Conservation (phyloP, 2,797 vertebrate species). For the Apogon hyalosoma region DNA sequence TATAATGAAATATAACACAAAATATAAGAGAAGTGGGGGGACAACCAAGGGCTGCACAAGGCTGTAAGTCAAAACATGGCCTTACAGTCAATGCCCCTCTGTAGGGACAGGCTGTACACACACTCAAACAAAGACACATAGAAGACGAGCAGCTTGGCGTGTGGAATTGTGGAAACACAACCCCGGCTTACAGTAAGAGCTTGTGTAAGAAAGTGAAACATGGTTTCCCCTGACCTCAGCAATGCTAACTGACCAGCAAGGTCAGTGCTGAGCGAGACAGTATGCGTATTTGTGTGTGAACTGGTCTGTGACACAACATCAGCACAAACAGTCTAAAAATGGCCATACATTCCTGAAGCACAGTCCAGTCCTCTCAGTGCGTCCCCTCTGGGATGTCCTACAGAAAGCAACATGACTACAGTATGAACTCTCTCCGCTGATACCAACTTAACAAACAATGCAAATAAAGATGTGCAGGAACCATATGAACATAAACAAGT, state of each 20-base stretch:
- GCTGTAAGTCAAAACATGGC: slow-evolving; percentile 20
- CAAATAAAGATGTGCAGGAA: neutral
- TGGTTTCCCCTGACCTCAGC: slow-evolving; percentile 49
- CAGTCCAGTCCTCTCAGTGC: slow-evolving; percentile 13
- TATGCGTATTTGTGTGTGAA: slow-evolving; percentile 52
- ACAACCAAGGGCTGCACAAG: slow-evolving; percentile 31
- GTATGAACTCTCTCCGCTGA: neutral
- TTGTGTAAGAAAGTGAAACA: slow-evolving; percentile 49
- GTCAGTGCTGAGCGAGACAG: slow-evolving; percentile 49
- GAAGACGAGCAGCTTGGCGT: slow-evolving; percentile 9
- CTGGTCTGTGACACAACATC: slow-evolving; percentile 65
- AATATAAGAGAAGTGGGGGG: slow-evolving; percentile 28
- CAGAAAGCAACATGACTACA: slow-evolving; percentile 25
- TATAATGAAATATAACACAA: neutral
- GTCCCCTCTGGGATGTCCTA: slow-evolving; percentile 45
- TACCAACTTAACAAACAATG: neutral
- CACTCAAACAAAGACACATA: slow-evolving; percentile 30
- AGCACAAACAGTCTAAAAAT: slow-evolving; percentile 73
- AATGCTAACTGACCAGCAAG: slow-evolving; percentile 47
- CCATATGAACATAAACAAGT: neutral
- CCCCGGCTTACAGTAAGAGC: neutral
- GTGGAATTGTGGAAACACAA: slow-evolving; percentile 15
- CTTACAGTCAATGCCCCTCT: slow-evolving; percentile 43
- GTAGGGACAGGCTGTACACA: slow-evolving; percentile 18
- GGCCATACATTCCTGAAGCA: slow-evolving; percentile 60